A percentile compares a stretch with the other conserved stretches of the same genome.
Conservation (phyloP, 2,888 invertebrate species). For the Drosophila neotestacea region DNA sequence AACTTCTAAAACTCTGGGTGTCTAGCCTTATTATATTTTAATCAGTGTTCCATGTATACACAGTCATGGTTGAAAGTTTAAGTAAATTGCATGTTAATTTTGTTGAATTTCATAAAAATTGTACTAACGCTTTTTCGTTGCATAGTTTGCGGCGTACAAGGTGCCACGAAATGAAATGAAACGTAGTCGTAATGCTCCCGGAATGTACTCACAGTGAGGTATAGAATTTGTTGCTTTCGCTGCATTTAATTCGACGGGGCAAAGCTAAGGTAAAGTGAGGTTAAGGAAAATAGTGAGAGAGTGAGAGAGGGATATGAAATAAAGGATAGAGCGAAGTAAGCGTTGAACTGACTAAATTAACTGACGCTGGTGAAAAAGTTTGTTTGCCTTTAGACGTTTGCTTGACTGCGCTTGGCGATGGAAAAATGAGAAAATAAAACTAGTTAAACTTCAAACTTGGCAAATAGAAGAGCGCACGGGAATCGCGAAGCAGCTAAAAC, state of each 20-base stretch:
- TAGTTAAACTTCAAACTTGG: conserved; percentile 39
- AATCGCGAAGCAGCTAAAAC: conserved; percentile 49
- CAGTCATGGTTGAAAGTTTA: conserved; percentile 43
- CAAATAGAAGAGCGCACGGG: conserved; percentile 19
- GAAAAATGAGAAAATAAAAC: conserved; percentile 29
- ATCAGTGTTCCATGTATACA: conserved; percentile 43
- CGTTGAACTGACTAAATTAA: conserved; percentile 80
- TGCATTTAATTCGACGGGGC: conserved; percentile 1
- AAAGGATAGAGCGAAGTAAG: conserved; percentile 18
- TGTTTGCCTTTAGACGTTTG: conserved; percentile 75
- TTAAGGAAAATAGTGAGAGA: neutral
- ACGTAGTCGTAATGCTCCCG: conserved; percentile 54
- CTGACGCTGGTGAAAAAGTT: conserved; percentile 70
- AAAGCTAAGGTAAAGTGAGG: conserved; percentile 19
- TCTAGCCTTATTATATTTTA: conserved; percentile 63
- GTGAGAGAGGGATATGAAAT: neutral
- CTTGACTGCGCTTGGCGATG: conserved; percentile 49
- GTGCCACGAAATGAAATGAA: conserved; percentile 60
- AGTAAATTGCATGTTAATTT: conserved; percentile 74
- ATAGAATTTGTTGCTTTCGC: conserved; percentile 27
- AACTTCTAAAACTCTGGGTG: neutral
- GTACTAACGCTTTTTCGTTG: conserved; percentile 42
- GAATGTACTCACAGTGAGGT: conserved; percentile 44
- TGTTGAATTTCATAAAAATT: conserved; percentile 58
- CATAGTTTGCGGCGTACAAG: conserved; percentile 40